Conservation (phyloP, 2,797 vertebrate genomes). For the Paguma larvata region DNA sequence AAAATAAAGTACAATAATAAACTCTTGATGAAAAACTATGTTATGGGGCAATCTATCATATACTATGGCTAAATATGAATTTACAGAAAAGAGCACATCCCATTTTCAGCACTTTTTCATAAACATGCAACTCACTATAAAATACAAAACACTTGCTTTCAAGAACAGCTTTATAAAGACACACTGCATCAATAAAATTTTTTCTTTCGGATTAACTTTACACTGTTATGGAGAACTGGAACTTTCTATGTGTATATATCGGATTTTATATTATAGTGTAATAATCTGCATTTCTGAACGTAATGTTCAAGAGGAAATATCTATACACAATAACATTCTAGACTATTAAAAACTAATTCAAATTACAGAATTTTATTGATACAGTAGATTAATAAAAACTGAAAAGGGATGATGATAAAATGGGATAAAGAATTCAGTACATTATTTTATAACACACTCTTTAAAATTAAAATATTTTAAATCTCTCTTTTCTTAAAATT, state of each 20-base stretch:
- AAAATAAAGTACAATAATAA: conserved; percentile 89
- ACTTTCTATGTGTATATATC: conserved; percentile 90
- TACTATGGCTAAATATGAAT: conserved; percentile 89
- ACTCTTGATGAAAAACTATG: conserved; percentile 89
- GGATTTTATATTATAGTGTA: conserved; percentile 89
- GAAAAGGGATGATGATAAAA: conserved; percentile 91
- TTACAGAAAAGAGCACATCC: conserved; percentile 90
- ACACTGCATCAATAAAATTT: conserved; percentile 92
- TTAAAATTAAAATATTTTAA: conserved; percentile 93
- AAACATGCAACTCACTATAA: conserved; percentile 92
- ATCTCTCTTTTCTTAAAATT: conserved; percentile 88
- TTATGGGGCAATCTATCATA: conserved; percentile 88
- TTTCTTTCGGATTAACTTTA: conserved; percentile 90
- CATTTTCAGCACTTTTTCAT: conserved; percentile 90
- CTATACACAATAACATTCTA: conserved; percentile 92
- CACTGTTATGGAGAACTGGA: conserved; percentile 88
- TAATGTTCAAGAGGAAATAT: conserved; percentile 88
- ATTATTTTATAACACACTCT: conserved; percentile 93
- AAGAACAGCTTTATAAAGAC: conserved; percentile 91
- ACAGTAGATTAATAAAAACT: conserved; percentile 94
- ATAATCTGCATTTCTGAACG: conserved; percentile 90
- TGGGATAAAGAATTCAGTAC: conserved; percentile 90
- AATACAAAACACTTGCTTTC: conserved; percentile 91
- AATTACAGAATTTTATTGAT: conserved; percentile 96
- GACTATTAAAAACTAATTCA: conserved; percentile 90